Evolutionary conservation across 2,113 vertebrate genomes (phyloP), one percentile per base, ranked within the genome.

Genomic region (Myotis davidii): DNA sequence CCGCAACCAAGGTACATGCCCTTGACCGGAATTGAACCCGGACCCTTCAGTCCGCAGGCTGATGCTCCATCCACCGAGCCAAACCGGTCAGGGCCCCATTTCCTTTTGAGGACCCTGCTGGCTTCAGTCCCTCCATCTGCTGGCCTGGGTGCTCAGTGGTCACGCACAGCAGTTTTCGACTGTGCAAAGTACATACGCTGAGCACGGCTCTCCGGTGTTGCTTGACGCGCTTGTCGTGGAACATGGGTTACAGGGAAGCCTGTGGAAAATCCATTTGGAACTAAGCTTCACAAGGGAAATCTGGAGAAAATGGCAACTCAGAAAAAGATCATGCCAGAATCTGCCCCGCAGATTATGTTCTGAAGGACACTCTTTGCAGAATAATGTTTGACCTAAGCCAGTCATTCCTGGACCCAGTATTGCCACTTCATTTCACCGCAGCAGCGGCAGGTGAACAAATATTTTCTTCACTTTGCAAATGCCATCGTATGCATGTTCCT

Each of bases 231-330:
- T 29, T 0, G n/a, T 52, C 17, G 90, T 39, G n/a, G 95, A 70
- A 29, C 91, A 79, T 0, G 95, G 95, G 56, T 95, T 88, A 64
- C 90, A 73, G 94, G 96, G 48, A 56, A 97, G 76, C 74, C 98
- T 98, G 94, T 45, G 67, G 52, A 29, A 69, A 77, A 85, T 52
- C 27, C 45, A n/a, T 83, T 59, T 84, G 34, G 69, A 45, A 81
- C 59, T 64, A 73, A 94, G 64, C 13, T 78, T 50, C 59, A 23
- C 2, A 50, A 42, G 8, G 27, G 67, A 6, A 78, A 78, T 14
- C 45, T 29, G 37, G 56, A 73, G 14, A 18, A 70, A 70, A 74
- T 27, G 16, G 20, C 37, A 76, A 23, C 81, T 52, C 18, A 52
- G 45, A 61, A 74, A 96, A 96, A 93, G 56, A 39, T 3, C 17